Evolutionary conservation across 2,888 invertebrate genomes (phyloP).

Genomic region (Drosophila neonasuta): DNA sequence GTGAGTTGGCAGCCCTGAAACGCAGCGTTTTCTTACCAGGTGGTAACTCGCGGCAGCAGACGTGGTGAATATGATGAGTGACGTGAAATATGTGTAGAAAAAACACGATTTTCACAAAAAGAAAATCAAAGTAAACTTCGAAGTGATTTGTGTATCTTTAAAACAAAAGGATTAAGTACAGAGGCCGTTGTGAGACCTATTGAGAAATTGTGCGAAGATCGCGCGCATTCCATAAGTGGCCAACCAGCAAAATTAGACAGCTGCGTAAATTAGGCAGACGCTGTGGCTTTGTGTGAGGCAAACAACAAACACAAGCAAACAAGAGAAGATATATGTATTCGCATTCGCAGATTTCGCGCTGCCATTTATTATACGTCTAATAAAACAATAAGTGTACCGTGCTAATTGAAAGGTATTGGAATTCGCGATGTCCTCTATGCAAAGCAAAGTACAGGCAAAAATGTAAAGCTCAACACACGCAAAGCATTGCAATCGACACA

Average conservation of each 20-base stretch:
- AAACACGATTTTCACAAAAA: slow-evolving; percentile 64
- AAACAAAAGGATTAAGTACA: slow-evolving; percentile 5
- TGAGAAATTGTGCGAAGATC: slow-evolving; percentile 8
- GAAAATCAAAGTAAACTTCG: slow-evolving; percentile 31
- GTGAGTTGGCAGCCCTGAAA: slow-evolving; percentile 52
- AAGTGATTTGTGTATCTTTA: slow-evolving; percentile 19
- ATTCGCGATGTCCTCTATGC: not conserved
- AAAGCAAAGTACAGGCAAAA: slow-evolving; percentile 51
- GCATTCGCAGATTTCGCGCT: slow-evolving; percentile 64
- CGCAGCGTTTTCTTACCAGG: slow-evolving; percentile 22
- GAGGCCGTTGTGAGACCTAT: not conserved
- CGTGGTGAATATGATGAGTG: slow-evolving; percentile 73
- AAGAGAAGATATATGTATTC: slow-evolving; percentile 19
- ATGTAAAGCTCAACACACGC: slow-evolving; percentile 33
- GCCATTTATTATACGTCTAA: slow-evolving; percentile 1
- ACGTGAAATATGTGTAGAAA: slow-evolving; percentile 74
- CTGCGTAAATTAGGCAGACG: slow-evolving; percentile 54
- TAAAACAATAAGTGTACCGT: slow-evolving; percentile 30
- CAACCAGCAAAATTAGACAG: slow-evolving; percentile 37
- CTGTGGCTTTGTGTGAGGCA: slow-evolving; percentile 48
- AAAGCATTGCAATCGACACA: slow-evolving; percentile 53
- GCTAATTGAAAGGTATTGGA: slow-evolving; percentile 58
- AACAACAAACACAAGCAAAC: slow-evolving; percentile 37
- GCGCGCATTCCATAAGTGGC: slow-evolving; percentile 7
- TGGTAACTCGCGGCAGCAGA: slow-evolving; percentile 59